phyloP scores from a whole-genome alignment of 2,113 vertebrate species.

The Gadus macrocephalus region DNA sequence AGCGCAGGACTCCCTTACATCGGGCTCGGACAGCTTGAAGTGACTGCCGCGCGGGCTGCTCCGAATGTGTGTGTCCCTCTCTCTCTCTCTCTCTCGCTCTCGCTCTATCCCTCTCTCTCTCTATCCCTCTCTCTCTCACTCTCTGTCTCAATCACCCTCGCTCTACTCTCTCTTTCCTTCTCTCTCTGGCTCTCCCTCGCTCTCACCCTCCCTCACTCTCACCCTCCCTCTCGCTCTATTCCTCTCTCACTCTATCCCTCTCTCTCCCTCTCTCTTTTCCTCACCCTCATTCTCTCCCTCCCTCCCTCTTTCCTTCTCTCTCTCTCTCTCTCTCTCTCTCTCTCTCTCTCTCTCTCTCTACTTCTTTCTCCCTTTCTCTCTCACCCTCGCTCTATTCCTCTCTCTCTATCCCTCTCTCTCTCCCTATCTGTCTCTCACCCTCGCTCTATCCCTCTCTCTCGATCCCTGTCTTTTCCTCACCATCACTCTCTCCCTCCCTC shows the following conservation, averaged over 20 bases:
- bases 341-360: slow-evolving; percentile 9
- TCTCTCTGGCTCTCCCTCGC: neutral
- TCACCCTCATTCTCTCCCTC: slow-evolving; percentile 9
- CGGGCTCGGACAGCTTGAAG: slow-evolving; percentile 16
- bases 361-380: slow-evolving; percentile 11
- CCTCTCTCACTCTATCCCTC: neutral
- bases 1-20: slow-evolving; percentile 31
- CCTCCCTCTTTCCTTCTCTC: slow-evolving; percentile 1
- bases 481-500: slow-evolving; percentile 3
- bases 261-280: neutral
- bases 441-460: neutral
- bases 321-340: slow-evolving; percentile 6
- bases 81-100: neutral
- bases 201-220: too few relatives aligned
- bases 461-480: neutral
- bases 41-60: neutral
- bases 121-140: neutral
- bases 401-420: neutral
- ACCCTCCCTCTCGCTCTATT: too few relatives aligned
- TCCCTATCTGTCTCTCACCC: neutral
- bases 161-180: neutral
- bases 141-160: neutral
- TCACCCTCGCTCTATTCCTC: slow-evolving; percentile 6
- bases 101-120: neutral
- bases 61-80: neutral